These are phyloP conservation scores for Alectura lathami DNA, from an alignment of 2,113 vertebrate genomes.

Conservation along the genomic window DNA sequence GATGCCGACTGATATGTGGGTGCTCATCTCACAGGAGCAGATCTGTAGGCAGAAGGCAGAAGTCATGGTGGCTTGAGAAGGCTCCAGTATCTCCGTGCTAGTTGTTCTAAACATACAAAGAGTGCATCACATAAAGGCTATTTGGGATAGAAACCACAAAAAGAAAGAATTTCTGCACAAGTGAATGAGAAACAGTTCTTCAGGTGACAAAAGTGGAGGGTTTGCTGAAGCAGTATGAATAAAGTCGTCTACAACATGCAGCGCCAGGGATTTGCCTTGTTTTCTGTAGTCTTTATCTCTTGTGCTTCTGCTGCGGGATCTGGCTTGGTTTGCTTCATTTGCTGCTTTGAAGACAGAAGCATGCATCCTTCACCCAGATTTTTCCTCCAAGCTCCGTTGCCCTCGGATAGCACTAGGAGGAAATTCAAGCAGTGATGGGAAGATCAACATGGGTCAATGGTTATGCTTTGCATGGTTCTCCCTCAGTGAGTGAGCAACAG, in stretches of 20 bases:
- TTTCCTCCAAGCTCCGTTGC: background rate
- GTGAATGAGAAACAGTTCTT: background rate
- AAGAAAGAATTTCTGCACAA: background rate
- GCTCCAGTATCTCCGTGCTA: background rate
- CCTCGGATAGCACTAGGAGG: background rate
- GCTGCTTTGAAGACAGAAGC: background rate
- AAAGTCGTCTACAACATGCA: background rate
- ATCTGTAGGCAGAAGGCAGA: background rate
- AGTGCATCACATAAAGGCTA: background rate
- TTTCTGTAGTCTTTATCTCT: accelerated
- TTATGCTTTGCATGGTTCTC: background rate
- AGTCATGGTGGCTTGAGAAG: background rate
- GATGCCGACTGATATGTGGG: background rate
- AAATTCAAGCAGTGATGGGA: background rate
- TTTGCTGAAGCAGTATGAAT: background rate
- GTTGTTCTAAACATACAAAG: background rate
- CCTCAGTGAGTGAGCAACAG: background rate
- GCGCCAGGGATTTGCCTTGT: background rate
- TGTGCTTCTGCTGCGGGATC: background rate
- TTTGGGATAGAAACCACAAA: background rate
- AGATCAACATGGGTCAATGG: background rate
- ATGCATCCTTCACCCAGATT: background rate
- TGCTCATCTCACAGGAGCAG: background rate
- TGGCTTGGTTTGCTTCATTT: background rate
- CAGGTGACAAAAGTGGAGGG: background rate